These are phyloP conservation scores for Columba janthina DNA, from an alignment of 2,113 vertebrate species.

Conservation along the genomic window DNA sequence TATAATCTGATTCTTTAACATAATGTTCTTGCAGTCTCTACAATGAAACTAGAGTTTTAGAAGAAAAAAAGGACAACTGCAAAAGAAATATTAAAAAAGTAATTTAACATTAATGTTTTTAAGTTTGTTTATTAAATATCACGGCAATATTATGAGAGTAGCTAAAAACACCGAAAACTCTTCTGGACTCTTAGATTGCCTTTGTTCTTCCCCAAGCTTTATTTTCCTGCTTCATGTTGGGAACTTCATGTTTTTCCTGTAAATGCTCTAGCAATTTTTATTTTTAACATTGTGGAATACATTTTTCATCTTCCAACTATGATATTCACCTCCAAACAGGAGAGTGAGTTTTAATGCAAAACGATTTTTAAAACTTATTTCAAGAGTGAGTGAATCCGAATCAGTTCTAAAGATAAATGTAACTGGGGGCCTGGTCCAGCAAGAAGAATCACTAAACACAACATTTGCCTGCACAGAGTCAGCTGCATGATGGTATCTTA, in stretches of 20 bases:
- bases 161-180: background rate
- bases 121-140: background rate
- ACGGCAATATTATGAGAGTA: background rate
- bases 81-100: background rate
- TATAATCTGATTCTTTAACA: slow-evolving; percentile 39
- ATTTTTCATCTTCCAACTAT: background rate
- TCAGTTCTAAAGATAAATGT: background rate
- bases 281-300: background rate
- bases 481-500: background rate
- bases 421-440: background rate
- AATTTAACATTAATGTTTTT: background rate
- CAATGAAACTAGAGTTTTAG: background rate
- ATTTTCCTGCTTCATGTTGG: background rate
- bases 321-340: background rate
- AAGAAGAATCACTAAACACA: background rate
- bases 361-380: background rate
- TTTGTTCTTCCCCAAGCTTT: background rate
- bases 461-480: background rate
- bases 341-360: background rate
- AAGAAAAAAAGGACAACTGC: background rate
- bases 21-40: background rate
- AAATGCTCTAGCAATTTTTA: background rate
- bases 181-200: background rate
- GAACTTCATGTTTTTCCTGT: background rate
- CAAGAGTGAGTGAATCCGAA: background rate